Evolutionary conservation across 1,140 invertebrate genomes (phyloP).

Genomic region (Pachypsylla venusta): DNA sequence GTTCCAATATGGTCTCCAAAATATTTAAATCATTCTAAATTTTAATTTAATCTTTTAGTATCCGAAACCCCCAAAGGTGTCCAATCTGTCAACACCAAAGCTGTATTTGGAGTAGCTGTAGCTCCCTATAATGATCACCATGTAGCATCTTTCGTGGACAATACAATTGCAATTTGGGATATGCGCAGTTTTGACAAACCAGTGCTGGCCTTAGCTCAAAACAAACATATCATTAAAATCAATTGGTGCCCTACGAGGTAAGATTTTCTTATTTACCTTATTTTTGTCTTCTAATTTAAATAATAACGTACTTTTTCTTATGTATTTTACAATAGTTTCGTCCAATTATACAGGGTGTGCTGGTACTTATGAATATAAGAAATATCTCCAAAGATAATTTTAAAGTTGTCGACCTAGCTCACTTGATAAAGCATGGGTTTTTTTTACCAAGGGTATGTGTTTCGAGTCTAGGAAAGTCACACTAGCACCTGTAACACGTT

Average conservation of each 20-base stretch:
- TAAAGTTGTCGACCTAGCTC: no score
- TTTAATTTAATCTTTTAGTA: background rate
- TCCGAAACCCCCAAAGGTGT: constrained; percentile 4
- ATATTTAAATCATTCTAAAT: background rate
- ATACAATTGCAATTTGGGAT: constrained; percentile 73
- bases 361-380: no score
- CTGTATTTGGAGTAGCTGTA: constrained; percentile 62
- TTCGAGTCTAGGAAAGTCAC: no score
- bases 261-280: constrained; percentile 20
- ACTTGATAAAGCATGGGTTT: no score
- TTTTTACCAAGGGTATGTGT: no score
- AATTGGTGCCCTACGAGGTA: constrained; percentile 81
- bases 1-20: background rate
- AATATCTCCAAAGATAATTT: background rate
- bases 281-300: no score
- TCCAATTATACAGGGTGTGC: no score
- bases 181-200: constrained; percentile 72
- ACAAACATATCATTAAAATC: constrained; percentile 54
- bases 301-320: no score
- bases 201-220: constrained; percentile 51
- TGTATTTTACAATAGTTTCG: no score
- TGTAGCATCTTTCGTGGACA: constrained; percentile 69
- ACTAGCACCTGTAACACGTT: no score
- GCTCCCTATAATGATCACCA: constrained; percentile 61
- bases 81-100: constrained; percentile 42